Evolutionary conservation across 2,797 vertebrate genomes (phyloP), one percentile per base, ranked within the genome.

Genomic region (Cuculus canorus): DNA sequence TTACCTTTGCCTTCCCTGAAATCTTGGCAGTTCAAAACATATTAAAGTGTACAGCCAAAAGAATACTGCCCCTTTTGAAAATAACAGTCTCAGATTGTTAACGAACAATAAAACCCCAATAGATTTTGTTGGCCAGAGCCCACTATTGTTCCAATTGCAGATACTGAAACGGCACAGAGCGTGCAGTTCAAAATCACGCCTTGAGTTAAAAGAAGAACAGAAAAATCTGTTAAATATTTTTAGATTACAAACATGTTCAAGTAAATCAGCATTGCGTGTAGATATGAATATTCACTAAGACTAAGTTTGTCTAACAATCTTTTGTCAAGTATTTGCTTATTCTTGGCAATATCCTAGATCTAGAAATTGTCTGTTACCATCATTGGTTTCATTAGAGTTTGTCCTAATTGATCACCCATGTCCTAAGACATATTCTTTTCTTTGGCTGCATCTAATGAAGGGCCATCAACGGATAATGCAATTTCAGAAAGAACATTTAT

Each of bases 181-280:
- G 39, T 13, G 56, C 25, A 2, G 27, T 35, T 65, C 80, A 60
- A 53, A 92, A 16, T 27, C 82, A 43, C 3, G 4, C 2, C 39
- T 59, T 0, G 0, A 60, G 39, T 9, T 69, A 45, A 59, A 47
- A 86, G 1, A 37, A 60, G 1, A 37, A 60, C 11, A 60, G 25
- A 30, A n/a, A 33, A 15, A 3, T 7, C 30, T 52, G 22, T 64
- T 8, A 54, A 33, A 5, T 52, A n/a, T 50, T 82, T 82, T 54
- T 43, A 5, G 3, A 3, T 69, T 37, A 21, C 17, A 63, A 47
- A 25, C 9, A 17, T 1, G 21, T 37, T 76, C 28, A 61, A 86
- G 33, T 35, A 79, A 71, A 54, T 81, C 54, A 78, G 10, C 9
- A 2, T 6, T 19, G 48, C 1, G 2, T 27, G 25, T 48, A 43